Base-by-base conservation (phyloP, 2,113 vertebrate genomes). In the Anser cygnoides region DNA sequence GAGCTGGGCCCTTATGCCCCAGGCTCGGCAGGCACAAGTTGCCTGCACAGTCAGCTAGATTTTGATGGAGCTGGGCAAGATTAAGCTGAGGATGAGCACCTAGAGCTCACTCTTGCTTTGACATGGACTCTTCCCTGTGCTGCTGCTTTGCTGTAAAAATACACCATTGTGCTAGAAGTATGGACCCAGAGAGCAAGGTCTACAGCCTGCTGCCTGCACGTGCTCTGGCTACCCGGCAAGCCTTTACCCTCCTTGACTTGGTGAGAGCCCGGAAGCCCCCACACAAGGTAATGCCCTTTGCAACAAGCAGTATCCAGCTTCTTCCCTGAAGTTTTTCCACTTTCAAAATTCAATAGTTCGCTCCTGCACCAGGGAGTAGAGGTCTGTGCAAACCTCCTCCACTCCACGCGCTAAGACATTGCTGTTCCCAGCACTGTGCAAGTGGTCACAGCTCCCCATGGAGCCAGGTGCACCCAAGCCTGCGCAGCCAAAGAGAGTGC, bases 131-230 rank as follows among this genome's bases (percentile, higher is more conserved):
- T 26, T 15, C 29, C 31, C 68, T 13, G 13, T 1, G 1, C 23
- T 31, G 3, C 57, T 62, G 19, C 21, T 46, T 31, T 33, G 31
- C 57, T 58, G 57, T 58, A 39, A 67, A 86, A 58, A 39, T 11
- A 58, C 41, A 17, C 18, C 3, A 1, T 14, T 2, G 2, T 28
- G 41, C 41, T 39, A 52, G 8, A 37, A 44, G 28, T 5, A 39
- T 1, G 4, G 61, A 33, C 13, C 1, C 1, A 28, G 41, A 49
- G 22, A 49, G 13, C 4, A 2, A 22, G n/a, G 61, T 26, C 13
- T 2, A 43, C 3, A 19, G 21, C 4, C 58, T 8, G 18, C 39
- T 84, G 37, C 58, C 49, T 35, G 31, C 44, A 52, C 66, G 20
- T 31, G 55, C 18, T 33, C 55, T 33, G 55, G 55, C 19, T 58